Conservation (phyloP, 1,140 invertebrate genomes). For the Vanessa tameamea region DNA sequence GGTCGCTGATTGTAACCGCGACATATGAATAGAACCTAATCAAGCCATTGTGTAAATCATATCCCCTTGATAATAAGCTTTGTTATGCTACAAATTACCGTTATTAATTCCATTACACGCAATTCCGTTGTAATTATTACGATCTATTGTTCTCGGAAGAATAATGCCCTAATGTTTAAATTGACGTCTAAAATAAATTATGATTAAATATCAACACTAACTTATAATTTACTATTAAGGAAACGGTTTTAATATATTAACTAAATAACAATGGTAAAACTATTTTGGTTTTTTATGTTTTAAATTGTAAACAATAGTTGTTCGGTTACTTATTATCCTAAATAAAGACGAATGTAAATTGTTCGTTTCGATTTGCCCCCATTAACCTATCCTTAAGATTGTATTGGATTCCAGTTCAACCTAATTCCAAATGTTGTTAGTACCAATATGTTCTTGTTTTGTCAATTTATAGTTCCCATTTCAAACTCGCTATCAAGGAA, state of each 20-base stretch:
- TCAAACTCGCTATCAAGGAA: background rate
- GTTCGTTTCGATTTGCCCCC: conserved; percentile 34
- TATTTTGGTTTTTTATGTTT: too few species aligned
- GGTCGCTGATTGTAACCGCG: conserved; percentile 13
- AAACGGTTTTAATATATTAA: background rate
- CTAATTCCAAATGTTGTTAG: conserved; percentile 26
- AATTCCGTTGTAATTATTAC: conserved; percentile 17
- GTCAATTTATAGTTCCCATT: conserved; percentile 20
- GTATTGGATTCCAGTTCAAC: conserved; percentile 28
- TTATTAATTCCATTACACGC: conserved; percentile 29
- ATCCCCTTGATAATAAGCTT: conserved; percentile 29
- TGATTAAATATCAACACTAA: conserved; percentile 1
- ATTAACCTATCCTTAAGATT: conserved; percentile 36
- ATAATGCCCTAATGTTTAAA: background rate
- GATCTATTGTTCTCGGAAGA: conserved; percentile 6
- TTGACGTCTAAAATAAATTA: conserved; percentile 10
- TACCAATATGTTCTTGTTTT: conserved; percentile 26
- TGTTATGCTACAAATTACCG: conserved; percentile 19
- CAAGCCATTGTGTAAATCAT: conserved; percentile 27
- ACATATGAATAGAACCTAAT: conserved; percentile 23
- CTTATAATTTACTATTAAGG: background rate
- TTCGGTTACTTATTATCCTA: background rate
- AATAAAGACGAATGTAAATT: conserved; percentile 27
- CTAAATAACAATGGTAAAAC: too few species aligned
- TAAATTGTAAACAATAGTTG: too few species aligned